Base-by-base conservation (phyloP, 2,888 invertebrate genomes). In the Apomyelois bistriatella region DNA sequence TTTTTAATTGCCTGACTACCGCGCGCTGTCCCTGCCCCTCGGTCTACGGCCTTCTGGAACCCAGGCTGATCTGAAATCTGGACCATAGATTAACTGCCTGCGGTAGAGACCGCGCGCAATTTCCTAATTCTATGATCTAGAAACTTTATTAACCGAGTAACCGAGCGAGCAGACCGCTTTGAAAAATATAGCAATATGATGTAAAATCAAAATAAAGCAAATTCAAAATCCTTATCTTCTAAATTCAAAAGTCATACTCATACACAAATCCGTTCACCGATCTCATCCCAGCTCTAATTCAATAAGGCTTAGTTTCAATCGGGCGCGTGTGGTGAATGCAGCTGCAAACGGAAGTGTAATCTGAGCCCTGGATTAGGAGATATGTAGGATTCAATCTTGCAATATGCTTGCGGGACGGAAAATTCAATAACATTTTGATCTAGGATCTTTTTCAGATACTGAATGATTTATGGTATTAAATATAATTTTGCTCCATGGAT, bases 251-350 rank as follows among this genome's bases (percentile, higher is more conserved):
- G 32, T 32, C 32, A 32, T 32, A 32, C 10, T 8, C 32, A 32
- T 22, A 22, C 22, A 32, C 32, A 10, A 32, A 32, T 9, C 10
- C 32, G 2, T 32, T 5, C 22, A n/a, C 22, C 22, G 22, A 32
- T 32, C 32, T 10, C 32, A 32, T 38, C 46, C 22, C 40, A 40
- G 13, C 22, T 15, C 32, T 32, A 41, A 50, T 49, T 49, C 38
- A 49, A 40, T 49, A 37, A 30, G 38, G 48, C 40, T 40, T 30
- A 50, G 32, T 50, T 50, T 50, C 49, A 50, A 50, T 50, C 41
- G 49, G 41, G 15, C 30, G 46, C 46, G 46, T 32, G 46, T 46
- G 32, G 46, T 16, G 46, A 32, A 32, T 46, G 32, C 46, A 46
- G 46, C 43, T 28, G 42, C 12, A 10, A 28, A 35, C 32, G 46